Evolutionary conservation across 2,888 invertebrate species (phyloP).

Genomic region (Pollenia griseotomentosa): DNA sequence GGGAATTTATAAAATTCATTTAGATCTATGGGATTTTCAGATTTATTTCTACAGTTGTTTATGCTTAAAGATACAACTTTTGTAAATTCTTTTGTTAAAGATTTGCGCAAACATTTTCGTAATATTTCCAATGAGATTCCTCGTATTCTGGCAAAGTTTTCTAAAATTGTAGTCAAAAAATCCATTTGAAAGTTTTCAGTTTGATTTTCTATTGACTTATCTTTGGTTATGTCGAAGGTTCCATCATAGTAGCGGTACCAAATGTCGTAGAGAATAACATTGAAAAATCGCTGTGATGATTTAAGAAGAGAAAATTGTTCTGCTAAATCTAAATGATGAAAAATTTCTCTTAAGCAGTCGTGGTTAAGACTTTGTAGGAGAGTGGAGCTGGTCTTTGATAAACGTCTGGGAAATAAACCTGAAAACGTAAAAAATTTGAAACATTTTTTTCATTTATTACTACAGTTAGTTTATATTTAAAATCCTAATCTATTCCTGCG

Average conservation of each 20-base stretch:
- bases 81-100: not conserved
- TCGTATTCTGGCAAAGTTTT: constrained; percentile 5
- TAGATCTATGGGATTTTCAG: not conserved
- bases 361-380: constrained; percentile 19
- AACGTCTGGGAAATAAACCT: not conserved
- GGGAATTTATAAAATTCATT: constrained; percentile 32
- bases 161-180: constrained; percentile 17
- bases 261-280: constrained; percentile 39
- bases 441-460: not conserved
- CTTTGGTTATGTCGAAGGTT: constrained; percentile 16
- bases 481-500: no score
- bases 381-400: not conserved
- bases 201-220: not conserved
- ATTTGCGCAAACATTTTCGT: not conserved
- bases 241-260: constrained; percentile 18
- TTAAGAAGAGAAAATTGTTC: constrained; percentile 35
- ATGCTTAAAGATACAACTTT: not conserved
- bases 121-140: constrained; percentile 21
- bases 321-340: constrained; percentile 31
- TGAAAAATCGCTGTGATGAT: constrained; percentile 7
- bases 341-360: constrained; percentile 41
- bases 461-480: no score
- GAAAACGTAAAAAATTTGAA: not conserved
- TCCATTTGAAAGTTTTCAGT: constrained; percentile 33
- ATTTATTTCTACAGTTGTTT: not conserved